Evolutionary conservation across 2,113 vertebrate genomes (phyloP).

Genomic region (Perca schrenkii): DNA sequence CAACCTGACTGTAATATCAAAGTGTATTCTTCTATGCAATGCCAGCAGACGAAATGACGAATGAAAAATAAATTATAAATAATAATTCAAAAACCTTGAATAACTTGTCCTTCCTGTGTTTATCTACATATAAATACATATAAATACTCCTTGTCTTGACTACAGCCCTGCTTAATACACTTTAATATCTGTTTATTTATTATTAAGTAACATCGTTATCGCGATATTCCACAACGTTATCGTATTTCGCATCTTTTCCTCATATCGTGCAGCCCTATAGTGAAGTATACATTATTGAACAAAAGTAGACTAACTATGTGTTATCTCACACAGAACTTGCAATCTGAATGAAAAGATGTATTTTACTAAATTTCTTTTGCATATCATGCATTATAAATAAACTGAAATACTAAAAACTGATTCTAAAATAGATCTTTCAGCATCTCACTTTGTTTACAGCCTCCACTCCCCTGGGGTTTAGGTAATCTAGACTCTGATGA

Average conservation of each 20-base stretch:
- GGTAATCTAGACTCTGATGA: conserved; percentile 36
- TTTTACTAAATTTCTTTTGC: conserved; percentile 5
- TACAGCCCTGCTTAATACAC: too few species aligned
- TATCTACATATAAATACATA: too few species aligned
- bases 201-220: too few species aligned
- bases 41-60: neutral
- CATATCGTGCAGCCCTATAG: too few species aligned
- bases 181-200: too few species aligned
- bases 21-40: neutral
- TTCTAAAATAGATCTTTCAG: neutral
- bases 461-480: conserved; percentile 22
- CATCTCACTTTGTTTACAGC: conserved; percentile 10
- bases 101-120: too few species aligned
- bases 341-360: neutral
- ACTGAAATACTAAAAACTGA: conserved; percentile 5
- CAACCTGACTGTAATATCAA: neutral
- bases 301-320: neutral
- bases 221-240: too few species aligned
- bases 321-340: neutral
- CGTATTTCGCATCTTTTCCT: too few species aligned
- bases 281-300: neutral
- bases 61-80: conserved; percentile 10
- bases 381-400: conserved; percentile 29
- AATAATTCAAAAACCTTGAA: too few species aligned
- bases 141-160: too few species aligned